Evolutionary conservation across 2,113 vertebrate species (phyloP).

Genomic region (Ivindomyrus marchei): DNA sequence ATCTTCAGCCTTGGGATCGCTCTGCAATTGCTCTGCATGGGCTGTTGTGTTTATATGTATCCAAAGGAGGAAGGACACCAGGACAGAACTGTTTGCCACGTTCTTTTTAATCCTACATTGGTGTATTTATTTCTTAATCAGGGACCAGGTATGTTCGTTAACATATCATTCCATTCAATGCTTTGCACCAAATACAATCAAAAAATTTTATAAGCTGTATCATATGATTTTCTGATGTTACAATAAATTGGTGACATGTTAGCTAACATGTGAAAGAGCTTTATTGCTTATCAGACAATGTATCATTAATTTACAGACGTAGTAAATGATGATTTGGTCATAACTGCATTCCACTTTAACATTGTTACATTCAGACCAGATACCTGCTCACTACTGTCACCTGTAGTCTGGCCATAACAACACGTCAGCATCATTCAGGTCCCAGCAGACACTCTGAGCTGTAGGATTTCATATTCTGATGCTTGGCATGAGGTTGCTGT

Average conservation of each 20-base stretch:
- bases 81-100: neutral
- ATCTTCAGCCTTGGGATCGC: neutral
- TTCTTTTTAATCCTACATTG: neutral
- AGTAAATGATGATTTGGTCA: neutral
- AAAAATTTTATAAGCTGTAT: neutral
- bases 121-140: neutral
- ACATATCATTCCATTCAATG: neutral
- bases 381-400: neutral
- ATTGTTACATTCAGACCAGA: too few species aligned
- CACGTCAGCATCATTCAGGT: neutral
- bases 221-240: neutral
- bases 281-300: conserved; percentile 19
- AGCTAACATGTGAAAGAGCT: neutral
- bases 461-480: neutral
- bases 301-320: conserved; percentile 7
- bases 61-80: neutral
- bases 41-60: neutral
- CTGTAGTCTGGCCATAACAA: neutral
- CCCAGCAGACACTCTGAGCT: neutral
- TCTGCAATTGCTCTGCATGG: neutral
- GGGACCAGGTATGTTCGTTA: neutral
- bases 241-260: neutral
- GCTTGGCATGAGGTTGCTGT: neutral
- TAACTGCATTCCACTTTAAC: neutral
- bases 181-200: neutral